Evolutionary conservation across 2,888 invertebrate genomes (phyloP).

Genomic region (Acronicta psi): DNA sequence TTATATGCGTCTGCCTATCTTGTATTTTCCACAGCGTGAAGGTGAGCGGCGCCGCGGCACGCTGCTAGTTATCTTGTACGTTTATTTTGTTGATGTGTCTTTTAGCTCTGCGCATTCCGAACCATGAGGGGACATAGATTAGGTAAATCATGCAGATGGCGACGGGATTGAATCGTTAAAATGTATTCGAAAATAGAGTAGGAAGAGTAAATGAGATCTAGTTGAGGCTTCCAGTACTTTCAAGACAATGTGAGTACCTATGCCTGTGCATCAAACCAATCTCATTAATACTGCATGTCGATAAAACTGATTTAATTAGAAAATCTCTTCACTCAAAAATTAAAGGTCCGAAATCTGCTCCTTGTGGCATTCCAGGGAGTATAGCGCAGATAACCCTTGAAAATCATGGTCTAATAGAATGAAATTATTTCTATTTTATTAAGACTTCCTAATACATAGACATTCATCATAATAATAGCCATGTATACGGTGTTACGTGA

Average conservation of each 20-base stretch:
- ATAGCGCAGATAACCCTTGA: not conserved
- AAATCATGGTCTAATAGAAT: no score
- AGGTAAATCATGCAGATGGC: constrained; percentile 24
- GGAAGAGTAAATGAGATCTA: no score
- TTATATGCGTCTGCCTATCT: constrained; percentile 41
- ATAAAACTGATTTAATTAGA: not conserved
- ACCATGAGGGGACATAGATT: constrained; percentile 70
- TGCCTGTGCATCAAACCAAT: not conserved
- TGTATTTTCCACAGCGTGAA: constrained; percentile 35
- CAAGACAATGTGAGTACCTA: not conserved
- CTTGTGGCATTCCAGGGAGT: constrained; percentile 18
- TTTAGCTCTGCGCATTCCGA: constrained; percentile 82
- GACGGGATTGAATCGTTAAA: not conserved
- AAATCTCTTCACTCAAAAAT: not conserved
- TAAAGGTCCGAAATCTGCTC: constrained; percentile 19
- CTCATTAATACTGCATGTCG: not conserved
- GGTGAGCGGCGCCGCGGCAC: constrained; percentile 56
- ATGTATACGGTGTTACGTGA: not conserved
- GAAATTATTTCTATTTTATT: not conserved
- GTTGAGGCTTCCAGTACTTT: no score
- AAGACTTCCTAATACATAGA: not conserved
- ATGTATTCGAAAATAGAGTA: no score
- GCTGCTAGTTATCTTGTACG: constrained; percentile 73
- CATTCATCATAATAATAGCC: not conserved
- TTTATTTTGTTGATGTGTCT: constrained; percentile 85